Percentiles rank a stretch among this genome's conserved stretches.
Conservation (phyloP, 2,113 vertebrate genomes). For the Osmerus eperlanus region DNA sequence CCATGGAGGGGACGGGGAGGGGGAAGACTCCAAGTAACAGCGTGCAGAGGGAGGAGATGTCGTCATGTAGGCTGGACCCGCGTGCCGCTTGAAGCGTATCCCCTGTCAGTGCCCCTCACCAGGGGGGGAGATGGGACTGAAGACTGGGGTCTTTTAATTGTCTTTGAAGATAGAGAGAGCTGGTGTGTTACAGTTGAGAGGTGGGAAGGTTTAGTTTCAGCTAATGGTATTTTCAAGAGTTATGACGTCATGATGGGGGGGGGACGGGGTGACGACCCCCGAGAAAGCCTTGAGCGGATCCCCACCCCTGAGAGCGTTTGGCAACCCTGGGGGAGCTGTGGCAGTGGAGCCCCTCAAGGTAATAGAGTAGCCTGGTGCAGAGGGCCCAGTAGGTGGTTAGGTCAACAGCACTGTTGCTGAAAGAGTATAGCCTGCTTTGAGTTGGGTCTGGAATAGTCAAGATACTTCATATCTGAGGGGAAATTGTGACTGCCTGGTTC, state of each 20-base stretch:
- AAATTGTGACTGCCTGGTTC: background rate
- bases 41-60: conserved; percentile 18
- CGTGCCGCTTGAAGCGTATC: conserved; percentile 68
- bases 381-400: conserved; percentile 9
- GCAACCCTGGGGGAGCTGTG: no score
- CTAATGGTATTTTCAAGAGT: no score
- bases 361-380: background rate
- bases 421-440: conserved; percentile 7
- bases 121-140: conserved; percentile 69
- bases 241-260: background rate
- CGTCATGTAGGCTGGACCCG: conserved; percentile 53
- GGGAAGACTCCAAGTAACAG: conserved; percentile 23
- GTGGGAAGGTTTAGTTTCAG: background rate
- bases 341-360: background rate
- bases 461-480: background rate
- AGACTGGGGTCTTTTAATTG: conserved; percentile 73
- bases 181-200: conserved; percentile 17
- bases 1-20: background rate
- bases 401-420: conserved; percentile 14
- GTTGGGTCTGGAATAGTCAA: background rate
- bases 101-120: conserved; percentile 65
- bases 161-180: conserved; percentile 74
- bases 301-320: no score
- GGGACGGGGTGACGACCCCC: no score
- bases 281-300: no score